Conservation (phyloP, 2,113 vertebrate species). For the Muntiacus reevesi region DNA sequence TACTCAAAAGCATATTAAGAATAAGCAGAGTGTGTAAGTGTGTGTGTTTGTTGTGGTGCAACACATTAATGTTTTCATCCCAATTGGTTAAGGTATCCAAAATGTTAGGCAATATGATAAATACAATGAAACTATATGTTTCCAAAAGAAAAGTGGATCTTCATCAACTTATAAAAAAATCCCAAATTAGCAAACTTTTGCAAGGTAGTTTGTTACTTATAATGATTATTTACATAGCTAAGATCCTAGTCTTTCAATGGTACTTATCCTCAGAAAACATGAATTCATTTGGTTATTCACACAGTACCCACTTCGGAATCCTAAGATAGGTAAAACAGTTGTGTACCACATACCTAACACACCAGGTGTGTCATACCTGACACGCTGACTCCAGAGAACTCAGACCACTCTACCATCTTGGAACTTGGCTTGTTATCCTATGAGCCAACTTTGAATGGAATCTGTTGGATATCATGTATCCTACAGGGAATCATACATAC, state of each 20-base stretch:
- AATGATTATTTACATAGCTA: not conserved
- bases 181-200: not conserved
- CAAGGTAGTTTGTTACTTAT: not conserved
- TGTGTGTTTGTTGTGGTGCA: not conserved
- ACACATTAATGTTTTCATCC: not conserved
- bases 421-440: not conserved
- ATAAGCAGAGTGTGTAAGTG: not conserved
- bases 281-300: not conserved
- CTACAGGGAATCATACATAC: not conserved
- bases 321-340: not conserved
- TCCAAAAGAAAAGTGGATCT: not conserved
- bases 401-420: not conserved
- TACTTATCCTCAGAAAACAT: not conserved
- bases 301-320: not conserved
- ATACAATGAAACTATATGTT: not conserved
- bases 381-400: not conserved
- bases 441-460: not conserved
- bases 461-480: not conserved
- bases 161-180: not conserved
- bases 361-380: not conserved
- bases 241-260: not conserved
- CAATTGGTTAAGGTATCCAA: not conserved
- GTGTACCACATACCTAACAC: not conserved
- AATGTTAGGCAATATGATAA: not conserved
- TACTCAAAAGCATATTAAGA: not conserved